These are phyloP conservation scores for Dunckerocampus dactyliophorus DNA, from an alignment of 2,113 vertebrate species.

Conservation along the genomic window DNA sequence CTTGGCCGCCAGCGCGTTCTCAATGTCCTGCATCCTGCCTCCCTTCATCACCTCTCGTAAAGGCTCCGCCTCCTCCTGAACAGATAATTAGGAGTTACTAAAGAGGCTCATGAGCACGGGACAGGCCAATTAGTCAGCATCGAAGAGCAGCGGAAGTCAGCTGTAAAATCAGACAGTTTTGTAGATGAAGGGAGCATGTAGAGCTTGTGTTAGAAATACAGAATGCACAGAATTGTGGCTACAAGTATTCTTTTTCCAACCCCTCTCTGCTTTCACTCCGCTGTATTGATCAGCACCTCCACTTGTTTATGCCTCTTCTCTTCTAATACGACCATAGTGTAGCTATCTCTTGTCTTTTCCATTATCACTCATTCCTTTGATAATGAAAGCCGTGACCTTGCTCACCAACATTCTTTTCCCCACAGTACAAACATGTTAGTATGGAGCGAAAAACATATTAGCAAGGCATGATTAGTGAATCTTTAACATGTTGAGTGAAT, in stretches of 20 bases:
- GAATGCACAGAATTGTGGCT: too few relatives aligned
- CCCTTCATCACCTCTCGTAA: constrained; percentile 72
- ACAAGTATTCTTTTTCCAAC: background rate
- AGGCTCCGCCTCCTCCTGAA: constrained; percentile 81
- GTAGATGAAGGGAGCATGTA: constrained; percentile 1
- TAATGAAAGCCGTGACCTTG: background rate
- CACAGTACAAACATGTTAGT: constrained; percentile 2
- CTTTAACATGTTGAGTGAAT: constrained; percentile 18
- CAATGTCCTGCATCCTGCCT: constrained; percentile 75
- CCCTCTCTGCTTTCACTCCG: background rate
- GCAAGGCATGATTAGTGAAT: constrained; percentile 55
- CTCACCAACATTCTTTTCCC: background rate
- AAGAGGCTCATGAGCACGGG: background rate
- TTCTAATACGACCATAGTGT: background rate
- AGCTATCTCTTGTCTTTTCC: too few relatives aligned
- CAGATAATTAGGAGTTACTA: background rate
- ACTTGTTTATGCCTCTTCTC: constrained; percentile 5
- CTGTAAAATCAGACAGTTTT: constrained; percentile 19
- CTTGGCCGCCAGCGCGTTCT: constrained; percentile 81
- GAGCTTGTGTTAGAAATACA: background rate
- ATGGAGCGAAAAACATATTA: background rate
- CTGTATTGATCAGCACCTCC: constrained; percentile 14
- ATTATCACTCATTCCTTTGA: background rate
- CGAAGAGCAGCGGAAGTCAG: constrained; percentile 26
- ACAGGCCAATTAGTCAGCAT: background rate